phyloP scores from a whole-genome alignment of 2,113 vertebrate genomes.

The Atlantisia rogersi region DNA sequence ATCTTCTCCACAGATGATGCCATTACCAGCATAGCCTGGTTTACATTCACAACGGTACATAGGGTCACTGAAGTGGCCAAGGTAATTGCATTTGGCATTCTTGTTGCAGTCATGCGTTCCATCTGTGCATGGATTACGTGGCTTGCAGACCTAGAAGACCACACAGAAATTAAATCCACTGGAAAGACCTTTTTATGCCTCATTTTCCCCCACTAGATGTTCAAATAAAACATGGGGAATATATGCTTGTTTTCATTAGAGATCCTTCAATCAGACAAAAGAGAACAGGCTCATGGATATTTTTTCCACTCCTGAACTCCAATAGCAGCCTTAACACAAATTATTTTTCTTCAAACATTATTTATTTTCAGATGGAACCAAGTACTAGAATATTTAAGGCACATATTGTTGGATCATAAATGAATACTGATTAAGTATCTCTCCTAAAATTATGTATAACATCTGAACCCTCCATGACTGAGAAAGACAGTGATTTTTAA shows the following conservation, averaged over 20 bases:
- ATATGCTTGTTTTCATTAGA: not conserved
- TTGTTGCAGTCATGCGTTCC: conserved; percentile 94
- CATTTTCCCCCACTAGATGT: not conserved
- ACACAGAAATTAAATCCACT: not conserved
- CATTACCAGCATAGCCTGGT: conserved; percentile 96
- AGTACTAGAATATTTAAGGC: not conserved
- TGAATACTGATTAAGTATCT: not conserved
- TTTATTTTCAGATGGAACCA: not conserved
- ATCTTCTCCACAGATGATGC: conserved; percentile 94
- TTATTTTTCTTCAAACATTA: not conserved
- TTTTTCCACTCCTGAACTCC: not conserved
- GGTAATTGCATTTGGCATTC: conserved; percentile 95
- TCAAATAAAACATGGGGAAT: not conserved
- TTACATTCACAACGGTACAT: conserved; percentile 98
- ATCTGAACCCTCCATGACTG: not conserved
- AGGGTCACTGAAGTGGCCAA: conserved; percentile 92
- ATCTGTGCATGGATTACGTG: conserved; percentile 93
- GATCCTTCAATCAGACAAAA: not conserved
- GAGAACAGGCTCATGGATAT: not conserved
- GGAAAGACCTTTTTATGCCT: not conserved
- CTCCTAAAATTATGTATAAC: not conserved
- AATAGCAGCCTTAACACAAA: not conserved
- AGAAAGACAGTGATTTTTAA: not conserved
- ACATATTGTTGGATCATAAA: not conserved
- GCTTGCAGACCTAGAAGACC: conserved; percentile 86